These are phyloP conservation scores for Carcinoscorpius rotundicauda DNA, from an alignment of 1,140 invertebrate species.

Conservation along the genomic window DNA sequence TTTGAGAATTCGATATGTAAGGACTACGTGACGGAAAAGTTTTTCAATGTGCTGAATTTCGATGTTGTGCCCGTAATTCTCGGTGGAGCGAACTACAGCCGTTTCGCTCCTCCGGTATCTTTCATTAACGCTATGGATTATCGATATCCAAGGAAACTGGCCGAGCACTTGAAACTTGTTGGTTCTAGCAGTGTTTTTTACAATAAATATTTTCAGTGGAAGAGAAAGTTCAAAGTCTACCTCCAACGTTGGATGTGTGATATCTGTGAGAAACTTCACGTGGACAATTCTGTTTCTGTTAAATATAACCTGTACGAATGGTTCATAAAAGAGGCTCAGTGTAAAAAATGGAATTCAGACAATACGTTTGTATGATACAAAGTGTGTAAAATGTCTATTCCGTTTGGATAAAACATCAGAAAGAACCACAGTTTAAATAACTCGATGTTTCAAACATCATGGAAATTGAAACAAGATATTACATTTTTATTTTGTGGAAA, in stretches of 20 bases:
- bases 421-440: too few relatives aligned
- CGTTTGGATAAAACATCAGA: too few relatives aligned
- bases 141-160: conserved; percentile 31
- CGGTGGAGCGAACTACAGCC: conserved; percentile 29
- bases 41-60: conserved; percentile 21
- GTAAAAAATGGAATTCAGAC: conserved; percentile 7
- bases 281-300: conserved; percentile 1
- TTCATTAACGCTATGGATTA: conserved; percentile 17
- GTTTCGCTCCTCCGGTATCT: conserved; percentile 14
- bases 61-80: conserved; percentile 34
- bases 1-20: conserved; percentile 37
- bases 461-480: too few relatives aligned
- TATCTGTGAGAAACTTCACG: conserved; percentile 19
- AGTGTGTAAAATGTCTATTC: too few relatives aligned
- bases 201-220: conserved; percentile 28
- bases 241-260: conserved; percentile 22
- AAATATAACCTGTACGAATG: conserved; percentile 15
- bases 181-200: conserved; percentile 28
- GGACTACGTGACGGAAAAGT: conserved; percentile 38
- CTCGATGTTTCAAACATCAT: too few relatives aligned
- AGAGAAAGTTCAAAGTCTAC: conserved; percentile 20
- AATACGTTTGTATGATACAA: too few relatives aligned
- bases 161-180: conserved; percentile 38
- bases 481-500: too few relatives aligned
- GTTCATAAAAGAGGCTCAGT: conserved; percentile 16